Evolutionary conservation across 2,797 vertebrate species (phyloP), one percentile per base, ranked within the genome.

Genomic region (Prionace glauca): DNA sequence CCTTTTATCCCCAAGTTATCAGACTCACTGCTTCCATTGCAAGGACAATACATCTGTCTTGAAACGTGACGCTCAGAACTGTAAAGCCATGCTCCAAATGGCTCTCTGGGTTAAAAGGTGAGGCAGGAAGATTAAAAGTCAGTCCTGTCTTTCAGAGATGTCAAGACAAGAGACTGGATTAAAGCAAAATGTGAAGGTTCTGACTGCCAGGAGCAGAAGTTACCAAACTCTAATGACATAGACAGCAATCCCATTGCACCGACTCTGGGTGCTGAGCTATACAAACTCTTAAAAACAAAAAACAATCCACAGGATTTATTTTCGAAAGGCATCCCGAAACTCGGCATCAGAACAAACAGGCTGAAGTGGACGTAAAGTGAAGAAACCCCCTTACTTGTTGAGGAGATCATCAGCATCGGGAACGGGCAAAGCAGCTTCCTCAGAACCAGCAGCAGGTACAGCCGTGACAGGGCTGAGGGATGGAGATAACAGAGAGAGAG

Each of bases 321-420:
- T 32, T 77, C 62, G 62, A 65, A 94, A 45, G 12, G 29, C 26
- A 74, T 12, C 60, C 56, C 45, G 8, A 74, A 16, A 9, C 9
- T 32, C 74, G 18, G 32, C 50, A 26, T 74, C 41, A 7, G n/a
- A 36, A 32, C 41, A 45, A 62, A 84, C 69, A 71, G 3, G 41
- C 7, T 56, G 94, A 32, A 95, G 29, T 29, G 29, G 84, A 79
- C 29, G 3, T 5, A n/a, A 71, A 93, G 24, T 14, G 67, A 95
- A 74, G 65, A 26, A 95, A 62, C 26, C 92, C 20, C 96, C 98
- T 99, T 98, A 99, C 99, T 99, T 99, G 98, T 99, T 98, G 96
- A 99, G 98, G 97, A 99, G 98, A 95, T 99, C 98, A n/a, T 99
- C 98, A 45, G 98, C 98, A 97, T 99, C 99, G n/a, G 98, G 98